phyloP scores from a whole-genome alignment of 2,113 vertebrate species.

The Tympanuchus pallidicinctus region DNA sequence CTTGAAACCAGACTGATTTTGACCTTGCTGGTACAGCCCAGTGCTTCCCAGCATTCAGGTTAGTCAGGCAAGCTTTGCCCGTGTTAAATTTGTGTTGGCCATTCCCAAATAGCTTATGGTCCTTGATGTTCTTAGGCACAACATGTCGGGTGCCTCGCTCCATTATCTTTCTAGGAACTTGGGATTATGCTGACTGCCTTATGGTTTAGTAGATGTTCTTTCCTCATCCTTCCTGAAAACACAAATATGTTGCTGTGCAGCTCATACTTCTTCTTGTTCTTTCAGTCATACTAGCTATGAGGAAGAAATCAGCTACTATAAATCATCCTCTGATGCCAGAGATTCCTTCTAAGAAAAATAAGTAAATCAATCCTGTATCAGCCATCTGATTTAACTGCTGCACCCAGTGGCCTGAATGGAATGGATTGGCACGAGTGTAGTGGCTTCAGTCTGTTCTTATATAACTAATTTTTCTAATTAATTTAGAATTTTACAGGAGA shows the following conservation, averaged over 20 bases:
- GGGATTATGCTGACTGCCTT: background rate
- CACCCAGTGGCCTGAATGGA: background rate
- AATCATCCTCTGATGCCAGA: background rate
- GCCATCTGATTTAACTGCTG: background rate
- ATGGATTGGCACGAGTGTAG: background rate
- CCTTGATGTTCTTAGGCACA: background rate
- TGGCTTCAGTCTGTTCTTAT: background rate
- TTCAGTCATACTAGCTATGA: background rate
- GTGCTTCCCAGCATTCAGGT: background rate
- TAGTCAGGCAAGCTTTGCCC: background rate
- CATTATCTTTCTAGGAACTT: background rate
- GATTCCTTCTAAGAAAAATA: background rate
- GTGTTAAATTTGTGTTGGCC: background rate
- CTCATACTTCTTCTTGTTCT: background rate
- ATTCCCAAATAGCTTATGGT: background rate
- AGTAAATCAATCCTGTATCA: background rate
- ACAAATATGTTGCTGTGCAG: background rate
- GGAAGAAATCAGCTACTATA: background rate
- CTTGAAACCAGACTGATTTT: background rate
- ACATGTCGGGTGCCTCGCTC: fast-evolving
- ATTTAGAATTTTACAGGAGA: background rate
- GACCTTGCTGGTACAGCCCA: background rate
- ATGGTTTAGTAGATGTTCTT: background rate
- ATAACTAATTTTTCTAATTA: constrained; percentile 37
- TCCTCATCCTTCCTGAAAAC: background rate